Conservation (phyloP, 2,888 invertebrate genomes). For the Drosophila quasianomalipes region DNA sequence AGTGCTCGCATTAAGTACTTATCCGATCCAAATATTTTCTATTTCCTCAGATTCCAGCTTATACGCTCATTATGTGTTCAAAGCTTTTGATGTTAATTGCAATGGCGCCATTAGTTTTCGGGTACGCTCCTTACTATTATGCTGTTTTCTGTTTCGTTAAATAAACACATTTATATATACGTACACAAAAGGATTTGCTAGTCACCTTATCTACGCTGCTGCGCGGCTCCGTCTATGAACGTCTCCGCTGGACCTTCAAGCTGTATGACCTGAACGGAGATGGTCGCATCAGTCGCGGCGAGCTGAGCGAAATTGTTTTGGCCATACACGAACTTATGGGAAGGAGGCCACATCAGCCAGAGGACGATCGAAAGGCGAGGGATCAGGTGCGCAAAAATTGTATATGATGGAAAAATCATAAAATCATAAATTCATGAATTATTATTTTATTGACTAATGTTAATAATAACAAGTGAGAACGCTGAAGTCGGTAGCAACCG, state of each 20-base stretch:
- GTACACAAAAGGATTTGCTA: slow-evolving; percentile 92
- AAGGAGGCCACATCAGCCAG: slow-evolving; percentile 90
- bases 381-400: slow-evolving; percentile 88
- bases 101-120: slow-evolving; percentile 98
- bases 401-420: neutral
- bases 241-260: slow-evolving; percentile 98
- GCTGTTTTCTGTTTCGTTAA: neutral
- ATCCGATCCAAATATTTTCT: slow-evolving; percentile 43
- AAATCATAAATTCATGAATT: neutral
- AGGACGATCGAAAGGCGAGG: slow-evolving; percentile 93
- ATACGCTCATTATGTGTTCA: slow-evolving; percentile 99
- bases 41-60: slow-evolving; percentile 93
- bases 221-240: slow-evolving; percentile 96
- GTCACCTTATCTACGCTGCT: slow-evolving; percentile 96
- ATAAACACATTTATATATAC: slow-evolving; percentile 7
- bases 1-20: slow-evolving; percentile 4
- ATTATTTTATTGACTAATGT: neutral
- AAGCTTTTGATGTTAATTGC: slow-evolving; percentile 98
- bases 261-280: slow-evolving; percentile 98
- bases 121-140: slow-evolving; percentile 86
- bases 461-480: neutral
- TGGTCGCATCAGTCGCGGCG: slow-evolving; percentile 96
- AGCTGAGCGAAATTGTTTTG: slow-evolving; percentile 94
- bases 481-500: neutral
- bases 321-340: slow-evolving; percentile 97